These are phyloP conservation scores for Polyodon spathula DNA, from an alignment of 2,113 vertebrate genomes.

Conservation along the genomic window DNA sequence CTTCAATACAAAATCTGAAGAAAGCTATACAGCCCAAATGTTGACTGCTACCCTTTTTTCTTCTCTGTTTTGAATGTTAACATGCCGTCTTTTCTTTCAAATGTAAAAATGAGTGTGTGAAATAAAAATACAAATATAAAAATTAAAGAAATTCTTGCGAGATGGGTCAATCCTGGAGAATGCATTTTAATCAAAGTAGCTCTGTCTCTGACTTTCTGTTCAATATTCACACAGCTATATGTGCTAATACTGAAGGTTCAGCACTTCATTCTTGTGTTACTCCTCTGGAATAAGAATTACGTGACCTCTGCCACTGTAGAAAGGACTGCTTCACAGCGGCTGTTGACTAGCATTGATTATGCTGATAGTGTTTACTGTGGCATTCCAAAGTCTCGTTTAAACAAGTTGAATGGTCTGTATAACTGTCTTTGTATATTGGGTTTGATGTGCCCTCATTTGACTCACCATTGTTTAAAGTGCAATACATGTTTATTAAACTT, in stretches of 20 bases:
- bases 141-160: background rate
- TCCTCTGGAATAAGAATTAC: slow-evolving; percentile 38
- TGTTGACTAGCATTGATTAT: slow-evolving; percentile 33
- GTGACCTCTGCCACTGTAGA: slow-evolving; percentile 37
- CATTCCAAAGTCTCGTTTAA: slow-evolving; percentile 24
- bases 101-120: no score
- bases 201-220: slow-evolving; percentile 2
- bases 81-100: no score
- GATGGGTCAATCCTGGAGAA: background rate
- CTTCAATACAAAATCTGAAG: no score
- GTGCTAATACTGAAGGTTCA: slow-evolving; percentile 32
- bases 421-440: slow-evolving; percentile 10
- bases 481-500: slow-evolving; percentile 7
- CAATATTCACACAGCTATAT: slow-evolving; percentile 17
- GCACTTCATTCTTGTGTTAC: slow-evolving; percentile 22
- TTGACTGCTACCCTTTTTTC: no score
- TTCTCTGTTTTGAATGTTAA: no score
- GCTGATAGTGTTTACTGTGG: slow-evolving; percentile 32
- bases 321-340: slow-evolving; percentile 33
- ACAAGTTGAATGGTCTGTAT: slow-evolving; percentile 22
- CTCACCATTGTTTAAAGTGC: slow-evolving; percentile 12
- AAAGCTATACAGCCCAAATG: no score
- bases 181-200: slow-evolving; percentile 9
- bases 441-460: slow-evolving; percentile 23
- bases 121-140: no score